These are phyloP conservation scores for Macroramphosus scolopax DNA, from an alignment of 2,797 vertebrate genomes.

Conservation along the genomic window DNA sequence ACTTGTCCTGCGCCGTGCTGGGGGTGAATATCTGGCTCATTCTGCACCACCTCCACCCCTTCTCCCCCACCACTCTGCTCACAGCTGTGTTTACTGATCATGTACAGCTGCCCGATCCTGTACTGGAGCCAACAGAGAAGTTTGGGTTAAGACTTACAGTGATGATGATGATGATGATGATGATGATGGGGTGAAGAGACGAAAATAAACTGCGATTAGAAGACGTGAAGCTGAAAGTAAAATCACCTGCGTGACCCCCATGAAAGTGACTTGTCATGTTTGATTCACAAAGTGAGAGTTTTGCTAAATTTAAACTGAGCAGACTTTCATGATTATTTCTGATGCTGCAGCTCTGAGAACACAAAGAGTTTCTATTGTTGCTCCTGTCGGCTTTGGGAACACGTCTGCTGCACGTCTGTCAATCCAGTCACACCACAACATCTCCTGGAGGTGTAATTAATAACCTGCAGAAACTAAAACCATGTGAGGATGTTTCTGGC, in stretches of 20 bases:
- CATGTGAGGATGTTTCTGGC: too few relatives aligned
- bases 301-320: background rate
- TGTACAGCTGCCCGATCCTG: slow-evolving; percentile 83
- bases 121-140: slow-evolving; percentile 70
- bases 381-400: too few relatives aligned
- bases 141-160: too few relatives aligned
- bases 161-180: slow-evolving; percentile 10
- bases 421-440: too few relatives aligned
- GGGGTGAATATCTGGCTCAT: slow-evolving; percentile 75
- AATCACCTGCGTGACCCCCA: slow-evolving; percentile 4
- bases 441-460: too few relatives aligned
- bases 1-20: slow-evolving; percentile 75
- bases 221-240: too few relatives aligned
- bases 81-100: slow-evolving; percentile 86
- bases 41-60: slow-evolving; percentile 82
- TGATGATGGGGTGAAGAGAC: background rate
- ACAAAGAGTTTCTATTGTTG: too few relatives aligned
- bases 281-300: slow-evolving; percentile 8
- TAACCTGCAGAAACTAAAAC: too few relatives aligned
- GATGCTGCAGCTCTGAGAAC: too few relatives aligned
- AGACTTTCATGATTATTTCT: background rate
- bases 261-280: slow-evolving; percentile 9
- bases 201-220: slow-evolving; percentile 14
- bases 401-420: too few relatives aligned
- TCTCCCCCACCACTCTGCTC: slow-evolving; percentile 82